Conservation (phyloP, 2,888 invertebrate species). For the Acanthopleura granulata region DNA sequence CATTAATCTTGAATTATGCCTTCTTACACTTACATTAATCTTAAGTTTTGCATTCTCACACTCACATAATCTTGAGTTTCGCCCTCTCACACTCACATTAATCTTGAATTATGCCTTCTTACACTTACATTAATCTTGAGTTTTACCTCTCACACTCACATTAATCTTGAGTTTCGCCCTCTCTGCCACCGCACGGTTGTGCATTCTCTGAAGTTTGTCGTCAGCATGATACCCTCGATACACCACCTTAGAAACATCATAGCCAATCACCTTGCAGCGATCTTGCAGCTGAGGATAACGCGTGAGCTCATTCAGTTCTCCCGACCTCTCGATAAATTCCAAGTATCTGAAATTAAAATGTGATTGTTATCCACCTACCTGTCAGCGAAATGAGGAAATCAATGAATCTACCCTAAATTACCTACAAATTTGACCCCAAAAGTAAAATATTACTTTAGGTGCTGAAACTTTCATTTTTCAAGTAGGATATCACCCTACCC, state of each 20-base stretch:
- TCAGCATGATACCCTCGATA: slow-evolving; percentile 64
- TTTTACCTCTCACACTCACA: slow-evolving; percentile 36
- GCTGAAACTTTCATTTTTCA: too few species aligned
- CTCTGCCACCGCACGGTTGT: slow-evolving; percentile 59
- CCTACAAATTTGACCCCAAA: too few species aligned
- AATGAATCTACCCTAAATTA: too few species aligned
- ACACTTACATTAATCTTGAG: neutral
- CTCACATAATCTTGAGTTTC: neutral
- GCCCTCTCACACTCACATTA: neutral
- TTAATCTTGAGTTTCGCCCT: slow-evolving; percentile 58
- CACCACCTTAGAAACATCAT: slow-evolving; percentile 60
- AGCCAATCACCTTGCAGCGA: slow-evolving; percentile 58
- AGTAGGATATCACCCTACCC: too few species aligned
- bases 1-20: slow-evolving; percentile 61
- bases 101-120: neutral
- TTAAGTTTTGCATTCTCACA: neutral
- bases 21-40: slow-evolving; percentile 34
- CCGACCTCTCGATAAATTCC: slow-evolving; percentile 62
- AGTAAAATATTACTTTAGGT: too few species aligned
- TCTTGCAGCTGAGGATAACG: slow-evolving; percentile 58
- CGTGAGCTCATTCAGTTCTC: slow-evolving; percentile 54
- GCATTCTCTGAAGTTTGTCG: slow-evolving; percentile 59
- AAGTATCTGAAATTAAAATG: slow-evolving; percentile 53
- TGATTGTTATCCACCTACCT: too few species aligned
- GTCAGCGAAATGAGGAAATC: too few species aligned